Base-by-base conservation (phyloP, 2,797 vertebrate species). In the Dipus sagitta region DNA sequence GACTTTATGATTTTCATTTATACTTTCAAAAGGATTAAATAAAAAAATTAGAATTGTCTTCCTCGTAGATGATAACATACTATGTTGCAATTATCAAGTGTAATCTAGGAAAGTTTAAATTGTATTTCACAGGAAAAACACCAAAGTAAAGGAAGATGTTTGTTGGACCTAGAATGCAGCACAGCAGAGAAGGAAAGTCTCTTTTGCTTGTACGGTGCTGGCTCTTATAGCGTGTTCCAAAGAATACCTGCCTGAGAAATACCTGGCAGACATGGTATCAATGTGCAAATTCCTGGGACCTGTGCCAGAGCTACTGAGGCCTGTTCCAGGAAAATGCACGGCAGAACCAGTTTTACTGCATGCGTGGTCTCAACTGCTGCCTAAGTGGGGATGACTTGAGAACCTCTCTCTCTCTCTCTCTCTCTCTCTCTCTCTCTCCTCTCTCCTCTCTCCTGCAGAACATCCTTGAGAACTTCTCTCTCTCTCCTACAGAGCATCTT, bases 261-360 rank as follows among this genome's bases (percentile, higher is more conserved):
- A 88, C 72, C 88, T 95, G 90, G 42, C 85, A 86, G 88, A 64
- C 68, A 68, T 91, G 42, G 67, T 88, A 92, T 82, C 92, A 95
- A 84, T 90, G 38, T 38, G 8, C n/a, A 28, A 72, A 70, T 89
- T 86, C 84, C 89, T 91, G 76, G 91, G 75, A 82, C 88, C 30
- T 42, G 4, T 26, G 87, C 65, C 87, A 95, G 47, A 32, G 83
- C 79, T 80, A 60, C 21, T 10, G 70, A 47, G 90, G 78, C 28
- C 87, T 81, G 85, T 91, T 96, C 83, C 34, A 81, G 58, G 30
- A 28, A 58, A 60, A 65, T 92, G 52, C 62, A 92, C 86, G 82
- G 74, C 71, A 95, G 81, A 91, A 94, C 58, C 78, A 38, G 81
- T 82, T 93, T 95, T 32, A 76, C 93, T 74, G 30, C 26, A 74